phyloP scores from a whole-genome alignment of 1,140 invertebrate species.

The Sipha flava region DNA sequence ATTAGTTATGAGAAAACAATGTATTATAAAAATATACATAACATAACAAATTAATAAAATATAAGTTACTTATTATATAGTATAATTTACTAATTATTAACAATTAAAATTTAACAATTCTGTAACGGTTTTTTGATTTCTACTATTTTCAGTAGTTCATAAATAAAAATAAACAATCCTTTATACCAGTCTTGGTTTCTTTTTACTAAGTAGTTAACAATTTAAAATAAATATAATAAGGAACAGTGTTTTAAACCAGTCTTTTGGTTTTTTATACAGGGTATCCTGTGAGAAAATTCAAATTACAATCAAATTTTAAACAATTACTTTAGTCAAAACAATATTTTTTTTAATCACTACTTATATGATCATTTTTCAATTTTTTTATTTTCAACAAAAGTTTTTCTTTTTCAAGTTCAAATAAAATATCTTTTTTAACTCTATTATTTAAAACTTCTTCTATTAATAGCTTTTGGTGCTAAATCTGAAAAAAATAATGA shows the following conservation, averaged over 20 bases:
- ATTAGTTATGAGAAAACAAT: no score
- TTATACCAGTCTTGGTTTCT: no score
- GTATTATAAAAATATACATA: neutral
- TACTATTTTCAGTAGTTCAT: neutral
- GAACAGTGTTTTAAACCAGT: neutral
- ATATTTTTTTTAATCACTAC: neutral
- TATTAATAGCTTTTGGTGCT: neutral
- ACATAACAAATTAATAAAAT: neutral
- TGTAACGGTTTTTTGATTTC: neutral
- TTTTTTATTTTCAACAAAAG: neutral
- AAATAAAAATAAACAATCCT: neutral
- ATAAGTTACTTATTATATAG: neutral
- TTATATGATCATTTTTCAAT: neutral
- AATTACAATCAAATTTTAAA: neutral
- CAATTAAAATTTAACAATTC: neutral
- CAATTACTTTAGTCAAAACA: neutral
- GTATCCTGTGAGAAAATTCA: neutral
- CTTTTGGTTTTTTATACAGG: neutral
- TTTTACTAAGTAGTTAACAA: no score
- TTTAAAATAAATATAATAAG: no score
- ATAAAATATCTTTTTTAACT: neutral
- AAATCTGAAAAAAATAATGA: neutral
- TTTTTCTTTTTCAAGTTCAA: neutral
- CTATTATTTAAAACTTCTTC: neutral
- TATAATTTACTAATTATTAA: neutral